These are phyloP conservation scores for Mechanitis mazaeus DNA, from an alignment of 2,888 invertebrate genomes.

Conservation along the genomic window DNA sequence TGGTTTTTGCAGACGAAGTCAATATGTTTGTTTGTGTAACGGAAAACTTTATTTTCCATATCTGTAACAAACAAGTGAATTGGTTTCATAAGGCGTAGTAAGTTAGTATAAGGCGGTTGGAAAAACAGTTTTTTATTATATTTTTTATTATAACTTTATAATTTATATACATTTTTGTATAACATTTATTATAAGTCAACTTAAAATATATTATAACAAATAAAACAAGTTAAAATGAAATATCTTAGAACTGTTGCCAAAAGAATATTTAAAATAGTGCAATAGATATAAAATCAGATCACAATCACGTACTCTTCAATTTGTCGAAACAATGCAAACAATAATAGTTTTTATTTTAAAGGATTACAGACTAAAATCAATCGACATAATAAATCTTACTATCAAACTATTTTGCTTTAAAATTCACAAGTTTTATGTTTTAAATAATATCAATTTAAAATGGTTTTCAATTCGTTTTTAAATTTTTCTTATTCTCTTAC, in stretches of 20 bases:
- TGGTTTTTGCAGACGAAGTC: constrained; percentile 8
- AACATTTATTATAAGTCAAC: too few species aligned
- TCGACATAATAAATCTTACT: neutral
- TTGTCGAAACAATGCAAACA: constrained; percentile 16
- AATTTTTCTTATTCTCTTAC: neutral
- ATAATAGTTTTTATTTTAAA: constrained; percentile 23
- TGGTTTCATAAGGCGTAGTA: constrained; percentile 26
- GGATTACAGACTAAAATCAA: constrained; percentile 11
- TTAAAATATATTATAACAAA: too few species aligned
- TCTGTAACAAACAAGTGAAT: constrained; percentile 46
- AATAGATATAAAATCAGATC: constrained; percentile 20
- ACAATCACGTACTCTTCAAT: constrained; percentile 20
- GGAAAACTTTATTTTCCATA: constrained; percentile 39
- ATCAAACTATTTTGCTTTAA: neutral
- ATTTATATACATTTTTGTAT: too few species aligned
- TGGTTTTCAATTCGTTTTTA: neutral
- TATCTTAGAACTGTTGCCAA: neutral
- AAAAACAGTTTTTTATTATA: constrained; percentile 16
- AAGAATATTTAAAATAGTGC: constrained; percentile 1
- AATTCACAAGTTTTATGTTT: too few species aligned
- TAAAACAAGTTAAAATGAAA: neutral
- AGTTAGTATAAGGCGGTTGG: constrained; percentile 19
- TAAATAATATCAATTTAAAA: neutral
- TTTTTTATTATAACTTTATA: neutral
- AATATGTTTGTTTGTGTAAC: constrained; percentile 33